Percentiles rank a stretch among this genome's conserved stretches.
Conservation (phyloP, 2,888 invertebrate genomes). For the Athripsodes cinereus region DNA sequence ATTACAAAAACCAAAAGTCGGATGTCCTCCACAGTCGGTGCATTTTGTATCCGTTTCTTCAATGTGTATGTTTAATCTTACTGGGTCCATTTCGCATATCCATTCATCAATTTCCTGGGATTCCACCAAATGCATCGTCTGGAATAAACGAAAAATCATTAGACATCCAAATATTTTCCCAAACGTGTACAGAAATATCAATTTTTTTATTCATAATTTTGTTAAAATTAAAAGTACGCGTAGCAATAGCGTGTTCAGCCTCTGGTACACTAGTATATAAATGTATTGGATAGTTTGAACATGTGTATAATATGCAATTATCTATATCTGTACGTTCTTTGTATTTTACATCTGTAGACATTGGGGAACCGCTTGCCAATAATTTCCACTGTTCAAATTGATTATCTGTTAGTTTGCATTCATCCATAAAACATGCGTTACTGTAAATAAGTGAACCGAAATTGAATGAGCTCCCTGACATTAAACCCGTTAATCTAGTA, state of each 20-base stretch:
- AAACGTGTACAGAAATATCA: background rate
- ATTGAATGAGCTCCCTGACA: constrained; percentile 19
- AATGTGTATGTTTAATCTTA: no score
- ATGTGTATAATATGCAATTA: constrained; percentile 20
- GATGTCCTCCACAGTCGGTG: no score
- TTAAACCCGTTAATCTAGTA: constrained; percentile 31
- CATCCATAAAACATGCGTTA: constrained; percentile 18
- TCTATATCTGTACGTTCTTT: constrained; percentile 14
- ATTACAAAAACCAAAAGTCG: no score
- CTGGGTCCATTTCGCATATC: no score
- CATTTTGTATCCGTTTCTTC: no score
- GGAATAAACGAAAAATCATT: background rate
- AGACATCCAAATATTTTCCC: constrained; percentile 1
- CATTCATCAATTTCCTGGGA: no score
- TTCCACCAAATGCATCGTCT: background rate
- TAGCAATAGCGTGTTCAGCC: constrained; percentile 7
- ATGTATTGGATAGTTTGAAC: constrained; percentile 17
- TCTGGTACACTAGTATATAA: constrained; percentile 9
- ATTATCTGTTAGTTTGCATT: constrained; percentile 21
- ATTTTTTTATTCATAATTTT: background rate
- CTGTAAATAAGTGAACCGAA: constrained; percentile 9
- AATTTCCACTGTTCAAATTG: constrained; percentile 26
- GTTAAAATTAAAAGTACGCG: constrained; percentile 13
- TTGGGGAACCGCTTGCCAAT: constrained; percentile 17
- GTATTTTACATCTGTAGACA: constrained; percentile 24